phyloP scores from a whole-genome alignment of 2,113 vertebrate genomes.

The Datnioides undecimradiatus region DNA sequence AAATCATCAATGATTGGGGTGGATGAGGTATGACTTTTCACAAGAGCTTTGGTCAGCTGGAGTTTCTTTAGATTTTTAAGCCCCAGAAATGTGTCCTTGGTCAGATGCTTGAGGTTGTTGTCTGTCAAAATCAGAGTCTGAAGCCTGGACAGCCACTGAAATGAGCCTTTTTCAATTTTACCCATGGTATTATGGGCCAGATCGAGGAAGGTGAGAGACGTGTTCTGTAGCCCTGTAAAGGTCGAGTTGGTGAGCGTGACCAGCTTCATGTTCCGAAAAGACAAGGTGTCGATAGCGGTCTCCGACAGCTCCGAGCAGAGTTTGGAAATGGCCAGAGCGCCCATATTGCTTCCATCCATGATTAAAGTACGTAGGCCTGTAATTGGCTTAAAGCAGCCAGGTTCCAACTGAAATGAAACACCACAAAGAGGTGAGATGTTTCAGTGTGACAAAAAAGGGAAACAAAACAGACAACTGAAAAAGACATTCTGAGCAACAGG shows the following conservation, averaged over 20 bases:
- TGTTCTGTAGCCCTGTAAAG: conserved; percentile 85
- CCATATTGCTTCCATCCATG: conserved; percentile 85
- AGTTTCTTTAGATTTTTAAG: conserved; percentile 86
- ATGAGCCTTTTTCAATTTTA: conserved; percentile 83
- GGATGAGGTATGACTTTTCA: conserved; percentile 55
- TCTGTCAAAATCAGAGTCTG: conserved; percentile 83
- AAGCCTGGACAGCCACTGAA: conserved; percentile 87
- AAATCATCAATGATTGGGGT: conserved; percentile 85
- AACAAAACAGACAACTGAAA: conserved; percentile 47
- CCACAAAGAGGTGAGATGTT: neutral
- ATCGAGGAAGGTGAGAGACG: conserved; percentile 88
- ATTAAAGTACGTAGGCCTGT: conserved; percentile 83
- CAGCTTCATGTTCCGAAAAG: conserved; percentile 83
- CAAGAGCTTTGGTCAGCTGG: conserved; percentile 84
- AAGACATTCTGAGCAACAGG: too few species aligned
- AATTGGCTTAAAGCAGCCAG: conserved; percentile 87
- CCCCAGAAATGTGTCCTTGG: conserved; percentile 85
- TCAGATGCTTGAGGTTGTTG: conserved; percentile 85
- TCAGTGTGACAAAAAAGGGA: conserved; percentile 33
- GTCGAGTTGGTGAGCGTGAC: conserved; percentile 75
- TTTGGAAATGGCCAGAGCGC: conserved; percentile 59
- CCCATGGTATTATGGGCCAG: conserved; percentile 87
- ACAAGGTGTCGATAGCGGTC: conserved; percentile 85
- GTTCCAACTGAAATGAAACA: conserved; percentile 84
- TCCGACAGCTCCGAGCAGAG: conserved; percentile 87